phyloP scores from a whole-genome alignment of 2,888 invertebrate species.

The Thereva unica region DNA sequence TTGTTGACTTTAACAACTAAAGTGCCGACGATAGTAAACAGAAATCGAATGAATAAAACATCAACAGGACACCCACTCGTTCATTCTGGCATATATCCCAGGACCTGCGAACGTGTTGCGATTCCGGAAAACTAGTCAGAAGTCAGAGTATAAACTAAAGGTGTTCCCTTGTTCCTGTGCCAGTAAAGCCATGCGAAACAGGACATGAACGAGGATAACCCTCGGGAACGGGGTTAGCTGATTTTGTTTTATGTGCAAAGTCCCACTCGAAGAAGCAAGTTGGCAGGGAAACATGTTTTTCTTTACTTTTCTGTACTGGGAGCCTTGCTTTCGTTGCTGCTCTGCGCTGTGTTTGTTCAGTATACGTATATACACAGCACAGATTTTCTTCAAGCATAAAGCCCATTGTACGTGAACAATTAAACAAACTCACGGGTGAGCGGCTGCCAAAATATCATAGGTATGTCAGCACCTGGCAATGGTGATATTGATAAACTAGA shows the following conservation, averaged over 20 bases:
- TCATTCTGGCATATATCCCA: not conserved
- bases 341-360: not conserved
- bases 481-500: not conserved
- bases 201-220: too few relatives aligned
- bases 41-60: conserved; percentile 36
- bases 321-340: not conserved
- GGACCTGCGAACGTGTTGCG: conserved; percentile 16
- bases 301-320: not conserved
- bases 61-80: conserved; percentile 13
- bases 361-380: not conserved
- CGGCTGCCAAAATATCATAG: conserved; percentile 20
- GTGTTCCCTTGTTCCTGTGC: conserved; percentile 11
- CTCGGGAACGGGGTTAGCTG: too few relatives aligned
- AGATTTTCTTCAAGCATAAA: conserved; percentile 30
- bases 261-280: conserved; percentile 7
- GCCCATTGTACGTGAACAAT: conserved; percentile 32
- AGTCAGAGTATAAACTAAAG: not conserved
- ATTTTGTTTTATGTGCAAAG: conserved; percentile 1
- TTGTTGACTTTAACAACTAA: conserved; percentile 34
- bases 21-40: conserved; percentile 35
- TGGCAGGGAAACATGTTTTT: conserved; percentile 18
- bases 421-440: conserved; percentile 31
- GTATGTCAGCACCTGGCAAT: not conserved
- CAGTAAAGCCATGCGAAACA: too few relatives aligned
- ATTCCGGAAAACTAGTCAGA: conserved; percentile 25